Percentiles rank a stretch among this genome's conserved stretches.
These are phyloP conservation scores for Pristionchus entomophagus DNA, from an alignment of 2,888 invertebrate genomes.

Conservation along the genomic window DNA sequence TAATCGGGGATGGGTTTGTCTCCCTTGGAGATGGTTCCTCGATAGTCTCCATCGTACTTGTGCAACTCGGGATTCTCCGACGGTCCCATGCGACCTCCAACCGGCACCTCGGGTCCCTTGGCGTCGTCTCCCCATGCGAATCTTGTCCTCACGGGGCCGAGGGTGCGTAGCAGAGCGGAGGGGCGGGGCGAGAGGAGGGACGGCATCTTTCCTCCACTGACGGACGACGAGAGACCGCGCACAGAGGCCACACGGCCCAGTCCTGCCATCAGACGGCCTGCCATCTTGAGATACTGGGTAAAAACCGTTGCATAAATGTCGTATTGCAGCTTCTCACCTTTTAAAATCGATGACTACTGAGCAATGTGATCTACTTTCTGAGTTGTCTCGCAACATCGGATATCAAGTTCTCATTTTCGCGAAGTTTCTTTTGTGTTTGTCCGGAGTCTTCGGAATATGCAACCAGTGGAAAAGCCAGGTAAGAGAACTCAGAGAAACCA, in stretches of 20 bases:
- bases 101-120: slow-evolving; percentile 64
- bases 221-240: slow-evolving; percentile 41
- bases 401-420: neutral
- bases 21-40: slow-evolving; percentile 64
- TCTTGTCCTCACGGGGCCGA: slow-evolving; percentile 54
- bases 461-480: neutral
- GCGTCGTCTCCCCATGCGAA: slow-evolving; percentile 68
- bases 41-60: slow-evolving; percentile 69
- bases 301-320: too few relatives aligned
- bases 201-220: slow-evolving; percentile 13
- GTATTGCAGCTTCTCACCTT: too few relatives aligned
- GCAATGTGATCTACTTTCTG: neutral
- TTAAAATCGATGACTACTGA: neutral
- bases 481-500: too few relatives aligned
- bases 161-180: slow-evolving; percentile 27
- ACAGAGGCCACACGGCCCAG: slow-evolving; percentile 15
- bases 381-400: neutral
- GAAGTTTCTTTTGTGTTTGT: neutral
- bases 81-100: slow-evolving; percentile 68
- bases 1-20: slow-evolving; percentile 63
- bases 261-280: slow-evolving; percentile 30
- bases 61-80: slow-evolving; percentile 69
- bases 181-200: neutral
- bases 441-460: neutral
- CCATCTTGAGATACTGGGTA: too few relatives aligned